Evolutionary conservation across 2,113 vertebrate species (phyloP).

Genomic region (Cyprinodon brontotheroides): DNA sequence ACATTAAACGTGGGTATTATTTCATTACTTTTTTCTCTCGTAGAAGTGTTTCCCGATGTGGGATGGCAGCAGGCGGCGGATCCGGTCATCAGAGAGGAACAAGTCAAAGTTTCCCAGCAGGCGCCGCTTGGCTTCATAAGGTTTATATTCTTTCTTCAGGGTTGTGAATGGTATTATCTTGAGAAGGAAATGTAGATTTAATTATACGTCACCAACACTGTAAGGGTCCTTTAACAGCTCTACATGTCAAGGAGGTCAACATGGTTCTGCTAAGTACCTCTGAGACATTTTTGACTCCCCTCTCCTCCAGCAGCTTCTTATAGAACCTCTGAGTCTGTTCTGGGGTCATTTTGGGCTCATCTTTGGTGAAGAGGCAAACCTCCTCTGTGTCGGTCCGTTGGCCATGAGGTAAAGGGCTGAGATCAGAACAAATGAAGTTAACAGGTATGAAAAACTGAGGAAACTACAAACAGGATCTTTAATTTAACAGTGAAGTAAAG

Average conservation of each 20-base stretch:
- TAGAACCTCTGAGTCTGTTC: slow-evolving; percentile 90
- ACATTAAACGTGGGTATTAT: too few species aligned
- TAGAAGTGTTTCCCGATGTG: slow-evolving; percentile 91
- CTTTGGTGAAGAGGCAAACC: slow-evolving; percentile 92
- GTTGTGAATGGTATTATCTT: slow-evolving; percentile 87
- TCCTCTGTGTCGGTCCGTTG: slow-evolving; percentile 82
- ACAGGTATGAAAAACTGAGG: too few species aligned
- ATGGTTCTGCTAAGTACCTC: slow-evolving; percentile 77
- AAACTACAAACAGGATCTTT: too few species aligned
- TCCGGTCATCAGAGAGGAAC: slow-evolving; percentile 86
- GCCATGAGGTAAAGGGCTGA: slow-evolving; percentile 85
- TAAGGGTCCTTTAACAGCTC: neutral
- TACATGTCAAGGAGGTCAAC: too few species aligned
- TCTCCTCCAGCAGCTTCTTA: slow-evolving; percentile 82
- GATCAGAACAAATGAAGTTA: neutral
- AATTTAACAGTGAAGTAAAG: too few species aligned
- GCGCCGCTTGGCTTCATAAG: slow-evolving; percentile 85
- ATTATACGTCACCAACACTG: too few species aligned
- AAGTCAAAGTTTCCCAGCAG: slow-evolving; percentile 85
- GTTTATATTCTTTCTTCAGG: slow-evolving; percentile 88
- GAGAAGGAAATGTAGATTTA: too few species aligned
- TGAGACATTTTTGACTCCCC: slow-evolving; percentile 80
- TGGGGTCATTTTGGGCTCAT: slow-evolving; percentile 84
- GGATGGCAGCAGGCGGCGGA: slow-evolving; percentile 85
- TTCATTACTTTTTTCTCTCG: slow-evolving; percentile 82